Evolutionary conservation across 1,140 invertebrate species (phyloP).

Genomic region (Trichomalopsis sarcophagae): DNA sequence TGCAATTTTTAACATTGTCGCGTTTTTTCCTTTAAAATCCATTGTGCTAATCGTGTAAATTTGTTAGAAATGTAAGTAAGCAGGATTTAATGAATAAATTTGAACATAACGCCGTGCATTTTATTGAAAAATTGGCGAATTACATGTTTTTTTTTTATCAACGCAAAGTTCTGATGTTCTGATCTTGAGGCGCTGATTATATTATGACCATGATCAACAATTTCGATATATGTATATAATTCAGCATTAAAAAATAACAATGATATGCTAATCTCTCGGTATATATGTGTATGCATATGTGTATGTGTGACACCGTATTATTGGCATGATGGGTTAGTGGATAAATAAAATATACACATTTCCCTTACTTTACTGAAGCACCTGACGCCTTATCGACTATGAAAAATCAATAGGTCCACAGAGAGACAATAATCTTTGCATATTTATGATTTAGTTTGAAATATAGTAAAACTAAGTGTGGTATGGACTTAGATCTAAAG

Average conservation of each 20-base stretch:
- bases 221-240: neutral
- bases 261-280: neutral
- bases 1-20: too few species aligned
- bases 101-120: neutral
- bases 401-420: neutral
- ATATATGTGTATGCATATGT: too few species aligned
- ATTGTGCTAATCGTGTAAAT: too few species aligned
- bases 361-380: neutral
- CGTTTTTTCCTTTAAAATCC: too few species aligned
- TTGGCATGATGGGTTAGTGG: neutral
- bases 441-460: neutral
- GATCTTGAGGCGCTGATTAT: neutral
- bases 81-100: too few species aligned
- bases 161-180: neutral
- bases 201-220: neutral
- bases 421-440: neutral
- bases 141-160: neutral
- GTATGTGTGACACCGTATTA: neutral
- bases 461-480: neutral
- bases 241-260: neutral
- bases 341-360: constrained; percentile 11
- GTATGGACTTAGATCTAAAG: neutral
- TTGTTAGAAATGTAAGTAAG: too few species aligned
- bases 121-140: constrained; percentile 29
- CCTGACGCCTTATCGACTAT: too few species aligned